Conservation (phyloP, 2,888 invertebrate species). For the Alviniconcha strummeri region DNA sequence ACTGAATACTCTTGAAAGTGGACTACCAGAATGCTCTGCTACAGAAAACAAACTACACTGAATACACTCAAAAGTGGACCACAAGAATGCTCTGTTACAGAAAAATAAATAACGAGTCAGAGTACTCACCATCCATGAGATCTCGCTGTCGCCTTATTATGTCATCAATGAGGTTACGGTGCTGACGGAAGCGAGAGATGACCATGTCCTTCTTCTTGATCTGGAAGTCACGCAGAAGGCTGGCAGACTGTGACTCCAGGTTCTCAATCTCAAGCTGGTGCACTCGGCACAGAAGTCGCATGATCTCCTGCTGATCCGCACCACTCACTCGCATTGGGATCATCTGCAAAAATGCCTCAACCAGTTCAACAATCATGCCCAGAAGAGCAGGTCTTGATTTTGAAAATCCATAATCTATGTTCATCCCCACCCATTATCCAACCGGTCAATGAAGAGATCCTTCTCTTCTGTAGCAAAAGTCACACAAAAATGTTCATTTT, state of each 20-base stretch:
- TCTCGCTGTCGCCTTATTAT: slow-evolving; percentile 91
- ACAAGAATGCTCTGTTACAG: not conserved
- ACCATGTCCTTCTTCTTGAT: slow-evolving; percentile 88
- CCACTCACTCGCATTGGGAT: slow-evolving; percentile 89
- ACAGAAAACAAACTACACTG: no score
- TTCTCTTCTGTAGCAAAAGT: no score
- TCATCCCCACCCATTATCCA: no score
- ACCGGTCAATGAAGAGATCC: no score
- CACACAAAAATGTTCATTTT: no score
- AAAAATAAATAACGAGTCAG: not conserved
- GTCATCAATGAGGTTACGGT: slow-evolving; percentile 90
- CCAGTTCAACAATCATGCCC: not conserved
- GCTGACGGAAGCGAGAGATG: slow-evolving; percentile 87
- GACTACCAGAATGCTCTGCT: no score
- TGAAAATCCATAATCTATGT: no score
- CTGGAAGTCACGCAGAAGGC: slow-evolving; percentile 90
- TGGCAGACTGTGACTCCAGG: slow-evolving; percentile 88
- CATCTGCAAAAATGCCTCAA: slow-evolving; percentile 78
- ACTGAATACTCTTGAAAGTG: no score
- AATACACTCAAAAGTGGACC: no score
- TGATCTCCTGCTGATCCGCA: slow-evolving; percentile 91
- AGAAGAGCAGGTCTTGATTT: no score
- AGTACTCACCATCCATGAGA: slow-evolving; percentile 84
- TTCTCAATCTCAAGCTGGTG: slow-evolving; percentile 95
- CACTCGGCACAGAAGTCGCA: slow-evolving; percentile 90